Evolutionary conservation across 2,888 invertebrate species (phyloP).

Genomic region (Lissonota sp.): DNA sequence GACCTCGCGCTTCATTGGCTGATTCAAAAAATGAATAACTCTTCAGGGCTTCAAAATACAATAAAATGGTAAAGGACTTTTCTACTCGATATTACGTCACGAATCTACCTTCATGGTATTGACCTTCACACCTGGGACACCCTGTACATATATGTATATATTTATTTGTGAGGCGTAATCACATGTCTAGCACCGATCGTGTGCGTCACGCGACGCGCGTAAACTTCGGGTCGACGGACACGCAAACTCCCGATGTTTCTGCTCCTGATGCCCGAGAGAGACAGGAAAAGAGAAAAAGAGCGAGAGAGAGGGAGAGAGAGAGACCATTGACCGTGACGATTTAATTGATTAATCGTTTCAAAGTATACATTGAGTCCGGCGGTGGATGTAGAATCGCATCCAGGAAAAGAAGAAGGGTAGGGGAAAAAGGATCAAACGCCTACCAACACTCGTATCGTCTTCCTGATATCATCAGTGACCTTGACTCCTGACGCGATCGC

Average conservation of each 20-base stretch:
- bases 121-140: too few species aligned
- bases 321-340: constrained; percentile 72
- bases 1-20: too few species aligned
- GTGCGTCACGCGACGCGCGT: constrained; percentile 75
- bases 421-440: constrained; percentile 15
- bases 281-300: too few species aligned
- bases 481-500: constrained; percentile 69
- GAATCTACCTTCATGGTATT: too few species aligned
- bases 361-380: constrained; percentile 60
- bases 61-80: too few species aligned
- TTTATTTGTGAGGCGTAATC: constrained; percentile 73
- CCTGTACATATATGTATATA: constrained; percentile 53
- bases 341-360: constrained; percentile 76
- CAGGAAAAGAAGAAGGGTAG: constrained; percentile 25
- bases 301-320: constrained; percentile 37
- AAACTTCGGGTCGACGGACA: constrained; percentile 68
- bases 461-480: constrained; percentile 68
- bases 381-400: constrained; percentile 17
- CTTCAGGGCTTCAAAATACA: too few species aligned
- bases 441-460: constrained; percentile 44
- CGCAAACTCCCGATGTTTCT: constrained; percentile 50
- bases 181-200: constrained; percentile 74
- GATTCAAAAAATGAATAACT: too few species aligned
- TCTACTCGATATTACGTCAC: too few species aligned
- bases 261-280: neutral